A percentile compares a stretch with the other conserved stretches of the same genome.
phyloP scores from a whole-genome alignment of 2,113 vertebrate genomes.

The Nyctibius bracteatus region DNA sequence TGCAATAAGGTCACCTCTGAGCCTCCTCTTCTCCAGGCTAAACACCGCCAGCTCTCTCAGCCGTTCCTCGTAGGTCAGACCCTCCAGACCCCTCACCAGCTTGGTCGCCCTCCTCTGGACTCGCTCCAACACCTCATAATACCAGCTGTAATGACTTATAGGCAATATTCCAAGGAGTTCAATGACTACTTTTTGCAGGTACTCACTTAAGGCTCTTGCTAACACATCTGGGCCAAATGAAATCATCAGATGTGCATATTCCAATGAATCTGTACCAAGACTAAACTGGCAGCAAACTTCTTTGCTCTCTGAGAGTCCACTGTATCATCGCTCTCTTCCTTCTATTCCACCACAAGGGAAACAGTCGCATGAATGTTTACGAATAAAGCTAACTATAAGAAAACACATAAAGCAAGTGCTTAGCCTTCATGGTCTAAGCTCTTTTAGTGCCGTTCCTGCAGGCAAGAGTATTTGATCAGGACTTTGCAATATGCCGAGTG shows the following conservation, averaged over 20 bases:
- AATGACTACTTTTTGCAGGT: background rate
- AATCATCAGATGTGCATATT: background rate
- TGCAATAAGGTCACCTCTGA: too few relatives aligned
- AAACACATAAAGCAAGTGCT: background rate
- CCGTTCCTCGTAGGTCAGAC: too few relatives aligned
- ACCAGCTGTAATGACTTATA: background rate
- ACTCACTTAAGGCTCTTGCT: background rate
- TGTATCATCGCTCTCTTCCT: background rate
- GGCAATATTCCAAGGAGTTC: background rate
- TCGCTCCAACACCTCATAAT: too few relatives aligned
- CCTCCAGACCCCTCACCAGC: too few relatives aligned
- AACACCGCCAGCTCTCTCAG: too few relatives aligned
- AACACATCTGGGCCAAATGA: background rate
- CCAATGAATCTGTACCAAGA: background rate
- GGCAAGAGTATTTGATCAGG: constrained; percentile 14
- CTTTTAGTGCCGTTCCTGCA: background rate
- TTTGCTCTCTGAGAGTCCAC: background rate
- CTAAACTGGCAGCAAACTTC: background rate
- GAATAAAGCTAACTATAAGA: background rate
- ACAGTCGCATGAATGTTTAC: background rate
- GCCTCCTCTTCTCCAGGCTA: too few relatives aligned
- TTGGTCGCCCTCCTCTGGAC: too few relatives aligned
- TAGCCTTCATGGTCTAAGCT: background rate
- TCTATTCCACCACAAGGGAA: background rate
- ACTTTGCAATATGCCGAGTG: background rate